Base-by-base conservation (phyloP, 37 sponge, comb jelly and placozoan species). In the Petrosia ficiformis region DNA sequence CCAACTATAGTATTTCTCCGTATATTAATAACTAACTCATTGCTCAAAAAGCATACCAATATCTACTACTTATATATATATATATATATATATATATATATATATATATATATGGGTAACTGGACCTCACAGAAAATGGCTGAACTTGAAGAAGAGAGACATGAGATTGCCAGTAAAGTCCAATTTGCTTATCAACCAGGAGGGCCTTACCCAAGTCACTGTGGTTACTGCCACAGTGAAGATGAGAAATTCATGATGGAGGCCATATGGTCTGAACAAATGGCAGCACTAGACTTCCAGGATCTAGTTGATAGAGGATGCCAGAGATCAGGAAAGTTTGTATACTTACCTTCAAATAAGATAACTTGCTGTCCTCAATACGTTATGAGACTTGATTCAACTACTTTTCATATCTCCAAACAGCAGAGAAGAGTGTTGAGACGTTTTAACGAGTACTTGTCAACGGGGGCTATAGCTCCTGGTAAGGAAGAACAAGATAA, bases 321-420 rank as follows among this genome's bases (percentile, higher is more conserved):
- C 68, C 85, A 84, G 78, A 59, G 90, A 4, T 84, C 90, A 29
- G 90, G 90, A 1, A 84, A 81, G 4, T 84, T 77, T 37, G 81
- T 90, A 4, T 90, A 90, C 82, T 52, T 81, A 33, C 81, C 90
- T 0, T 35, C 72, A 29, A 84, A 84, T 67, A 56, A 80, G 28
- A 25, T 22, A 25, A 80, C 81, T 2, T 90, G 90, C 74, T 90
- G 90, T 54, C 90, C 90, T 19, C 79, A 84, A 57, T 90, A 90
- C 78, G 77, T 84, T 19, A n/a, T 90, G 1, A 37, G 90, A 39
- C 44, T 60, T 32, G 86, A 90, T 60, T 64, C 60, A 1, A 68
- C 44, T 10, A 80, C 72, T 57, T 90, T 84, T 72, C 70, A 59
- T 29, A 38, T 77, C 10, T 71, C 77, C 30, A 90, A 90, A 61